A percentile compares a stretch with the other conserved stretches of the same genome.
phyloP scores from a whole-genome alignment of 2,888 invertebrate species.

The Lepidocyrtoides sp. region DNA sequence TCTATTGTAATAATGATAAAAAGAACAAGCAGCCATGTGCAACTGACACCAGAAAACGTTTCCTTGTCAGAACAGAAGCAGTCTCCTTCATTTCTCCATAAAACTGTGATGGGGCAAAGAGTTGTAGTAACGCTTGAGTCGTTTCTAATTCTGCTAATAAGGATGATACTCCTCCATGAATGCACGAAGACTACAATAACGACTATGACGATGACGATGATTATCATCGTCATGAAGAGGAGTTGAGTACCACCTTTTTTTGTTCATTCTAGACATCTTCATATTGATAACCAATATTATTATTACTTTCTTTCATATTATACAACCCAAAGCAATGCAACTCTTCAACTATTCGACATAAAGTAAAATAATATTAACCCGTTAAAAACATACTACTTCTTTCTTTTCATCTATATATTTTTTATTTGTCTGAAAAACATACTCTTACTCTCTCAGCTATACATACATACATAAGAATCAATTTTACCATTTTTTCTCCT shows the following conservation, averaged over 20 bases:
- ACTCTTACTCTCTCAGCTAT: too few species aligned
- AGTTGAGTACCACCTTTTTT: not conserved
- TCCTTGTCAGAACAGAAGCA: not conserved
- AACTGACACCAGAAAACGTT: not conserved
- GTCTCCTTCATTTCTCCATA: conserved; percentile 17
- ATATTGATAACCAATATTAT: not conserved
- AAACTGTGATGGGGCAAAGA: not conserved
- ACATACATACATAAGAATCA: not conserved
- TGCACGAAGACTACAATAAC: too few species aligned
- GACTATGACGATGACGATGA: not conserved
- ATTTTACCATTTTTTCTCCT: not conserved
- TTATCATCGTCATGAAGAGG: not conserved
- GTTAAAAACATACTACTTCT: too few species aligned
- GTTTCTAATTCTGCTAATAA: conserved; percentile 51
- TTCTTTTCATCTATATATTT: too few species aligned
- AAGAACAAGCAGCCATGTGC: too few species aligned
- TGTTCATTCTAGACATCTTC: not conserved
- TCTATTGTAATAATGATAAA: too few species aligned
- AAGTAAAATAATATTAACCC: not conserved
- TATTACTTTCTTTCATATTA: not conserved
- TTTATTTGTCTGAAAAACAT: too few species aligned
- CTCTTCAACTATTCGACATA: too few species aligned
- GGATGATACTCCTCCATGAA: conserved; percentile 20
- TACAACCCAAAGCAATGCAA: too few species aligned
- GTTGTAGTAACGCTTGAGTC: conserved; percentile 3